These are phyloP conservation scores for Linyphia triangularis DNA, from an alignment of 2,888 invertebrate species.

Conservation along the genomic window DNA sequence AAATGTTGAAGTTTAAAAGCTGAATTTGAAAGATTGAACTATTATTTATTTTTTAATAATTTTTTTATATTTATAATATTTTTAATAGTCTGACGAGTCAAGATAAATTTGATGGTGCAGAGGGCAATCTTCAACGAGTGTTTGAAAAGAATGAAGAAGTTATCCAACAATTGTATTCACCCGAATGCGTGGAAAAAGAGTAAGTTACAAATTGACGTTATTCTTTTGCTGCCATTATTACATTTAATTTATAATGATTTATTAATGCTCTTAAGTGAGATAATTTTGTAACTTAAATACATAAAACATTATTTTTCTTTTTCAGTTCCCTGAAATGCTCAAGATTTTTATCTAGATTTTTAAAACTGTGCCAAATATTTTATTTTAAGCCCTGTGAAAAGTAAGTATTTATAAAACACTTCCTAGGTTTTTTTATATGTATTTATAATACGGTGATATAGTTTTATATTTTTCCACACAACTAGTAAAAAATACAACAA, in stretches of 20 bases:
- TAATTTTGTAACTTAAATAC: not conserved
- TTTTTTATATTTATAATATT: not conserved
- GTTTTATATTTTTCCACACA: too few species aligned
- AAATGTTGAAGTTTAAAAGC: too few species aligned
- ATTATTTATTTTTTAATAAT: not conserved
- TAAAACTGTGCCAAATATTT: constrained; percentile 76
- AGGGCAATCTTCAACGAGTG: constrained; percentile 88
- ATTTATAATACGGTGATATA: too few species aligned
- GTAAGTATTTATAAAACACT: constrained; percentile 67
- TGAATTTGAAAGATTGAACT: not conserved
- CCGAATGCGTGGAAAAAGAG: constrained; percentile 44
- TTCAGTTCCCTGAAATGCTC: constrained; percentile 54
- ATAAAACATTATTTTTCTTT: not conserved
- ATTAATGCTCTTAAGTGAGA: not conserved
- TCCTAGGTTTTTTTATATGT: too few species aligned
- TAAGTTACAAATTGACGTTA: not conserved
- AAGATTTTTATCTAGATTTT: constrained; percentile 77
- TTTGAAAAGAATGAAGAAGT: constrained; percentile 81
- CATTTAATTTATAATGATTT: not conserved
- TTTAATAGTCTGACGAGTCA: constrained; percentile 83
- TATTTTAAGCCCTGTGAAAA: constrained; percentile 66
- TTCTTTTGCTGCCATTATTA: not conserved
- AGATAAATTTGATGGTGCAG: constrained; percentile 92
- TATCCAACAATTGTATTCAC: constrained; percentile 46
- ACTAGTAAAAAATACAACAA: too few species aligned